Evolutionary conservation across 1,140 invertebrate species (phyloP).

Genomic region (Pogonus chalceus): DNA sequence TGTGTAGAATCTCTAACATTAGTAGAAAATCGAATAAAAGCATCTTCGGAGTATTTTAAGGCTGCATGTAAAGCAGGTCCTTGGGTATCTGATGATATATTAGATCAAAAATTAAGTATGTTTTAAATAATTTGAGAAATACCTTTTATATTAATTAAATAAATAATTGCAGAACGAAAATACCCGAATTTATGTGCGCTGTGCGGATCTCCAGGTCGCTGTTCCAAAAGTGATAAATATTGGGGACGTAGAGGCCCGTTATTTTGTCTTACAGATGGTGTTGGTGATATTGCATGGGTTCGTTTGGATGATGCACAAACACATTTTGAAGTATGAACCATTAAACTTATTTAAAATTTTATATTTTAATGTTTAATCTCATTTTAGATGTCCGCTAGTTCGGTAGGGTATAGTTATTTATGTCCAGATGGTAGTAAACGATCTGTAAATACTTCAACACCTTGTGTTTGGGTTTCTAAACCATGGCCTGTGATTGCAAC

Average conservation of each 20-base stretch:
- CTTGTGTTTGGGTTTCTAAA: slow-evolving; percentile 66
- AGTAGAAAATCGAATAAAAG: slow-evolving; percentile 59
- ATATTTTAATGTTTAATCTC: slow-evolving; percentile 25
- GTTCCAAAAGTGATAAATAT: slow-evolving; percentile 62
- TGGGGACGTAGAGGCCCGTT: slow-evolving; percentile 70
- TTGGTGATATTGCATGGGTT: slow-evolving; percentile 73
- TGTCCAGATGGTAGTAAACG: slow-evolving; percentile 70
- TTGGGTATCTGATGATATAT: slow-evolving; percentile 57
- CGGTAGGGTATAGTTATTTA: slow-evolving; percentile 54
- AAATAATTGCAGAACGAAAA: slow-evolving; percentile 43
- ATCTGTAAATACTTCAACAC: slow-evolving; percentile 42
- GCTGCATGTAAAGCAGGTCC: slow-evolving; percentile 69
- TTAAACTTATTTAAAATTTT: neutral
- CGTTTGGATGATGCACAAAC: slow-evolving; percentile 49
- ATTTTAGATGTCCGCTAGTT: slow-evolving; percentile 30
- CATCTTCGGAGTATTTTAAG: slow-evolving; percentile 58
- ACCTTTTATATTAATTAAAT: neutral
- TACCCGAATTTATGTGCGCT: slow-evolving; percentile 60
- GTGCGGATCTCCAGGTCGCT: slow-evolving; percentile 50
- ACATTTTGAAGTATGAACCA: slow-evolving; percentile 58
- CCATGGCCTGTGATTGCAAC: slow-evolving; percentile 62
- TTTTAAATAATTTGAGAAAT: slow-evolving; percentile 15
- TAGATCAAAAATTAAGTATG: slow-evolving; percentile 61
- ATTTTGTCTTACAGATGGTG: slow-evolving; percentile 62
- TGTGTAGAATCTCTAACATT: slow-evolving; percentile 55